These are phyloP conservation scores for Nematolebias whitei DNA, from an alignment of 2,113 vertebrate genomes.

Conservation along the genomic window DNA sequence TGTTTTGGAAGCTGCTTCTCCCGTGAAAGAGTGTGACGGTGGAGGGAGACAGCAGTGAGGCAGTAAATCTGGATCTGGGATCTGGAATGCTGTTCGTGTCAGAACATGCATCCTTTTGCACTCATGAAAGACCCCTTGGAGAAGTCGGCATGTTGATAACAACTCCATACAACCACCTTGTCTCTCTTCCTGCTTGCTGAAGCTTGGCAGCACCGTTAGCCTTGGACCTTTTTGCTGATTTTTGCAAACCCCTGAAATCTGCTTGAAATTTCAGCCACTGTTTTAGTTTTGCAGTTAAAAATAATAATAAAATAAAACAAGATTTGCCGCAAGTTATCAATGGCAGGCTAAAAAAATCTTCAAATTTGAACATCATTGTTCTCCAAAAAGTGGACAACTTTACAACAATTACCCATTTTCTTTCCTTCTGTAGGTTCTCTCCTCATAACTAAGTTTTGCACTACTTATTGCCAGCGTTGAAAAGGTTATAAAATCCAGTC, in stretches of 20 bases:
- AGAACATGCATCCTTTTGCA: slow-evolving; percentile 71
- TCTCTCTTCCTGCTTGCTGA: slow-evolving; percentile 23
- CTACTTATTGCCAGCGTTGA: not conserved
- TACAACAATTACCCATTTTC: not conserved
- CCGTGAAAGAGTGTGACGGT: slow-evolving; percentile 44
- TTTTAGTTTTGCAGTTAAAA: not conserved
- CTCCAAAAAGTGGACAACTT: not conserved
- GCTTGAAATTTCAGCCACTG: not conserved
- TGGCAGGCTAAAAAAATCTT: not conserved
- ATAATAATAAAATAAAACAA: too few species aligned
- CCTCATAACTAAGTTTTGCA: not conserved
- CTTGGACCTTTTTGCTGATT: not conserved
- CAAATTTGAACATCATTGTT: slow-evolving; percentile 6
- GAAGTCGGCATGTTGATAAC: slow-evolving; percentile 63
- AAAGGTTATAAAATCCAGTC: slow-evolving; percentile 7
- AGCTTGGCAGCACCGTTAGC: not conserved
- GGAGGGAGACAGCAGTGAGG: slow-evolving; percentile 48
- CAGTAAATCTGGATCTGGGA: slow-evolving; percentile 73
- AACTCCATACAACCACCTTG: slow-evolving; percentile 30
- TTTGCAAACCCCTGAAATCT: not conserved
- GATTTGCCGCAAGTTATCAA: not conserved
- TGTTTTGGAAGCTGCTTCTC: slow-evolving; percentile 29
- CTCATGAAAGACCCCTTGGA: slow-evolving; percentile 83
- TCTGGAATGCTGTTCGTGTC: slow-evolving; percentile 81
- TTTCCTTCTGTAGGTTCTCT: not conserved